Percentiles rank a stretch among this genome's conserved stretches.
Evolutionary conservation across 2,888 invertebrate genomes (phyloP).

Genomic region (Drosophila bunnanda): DNA sequence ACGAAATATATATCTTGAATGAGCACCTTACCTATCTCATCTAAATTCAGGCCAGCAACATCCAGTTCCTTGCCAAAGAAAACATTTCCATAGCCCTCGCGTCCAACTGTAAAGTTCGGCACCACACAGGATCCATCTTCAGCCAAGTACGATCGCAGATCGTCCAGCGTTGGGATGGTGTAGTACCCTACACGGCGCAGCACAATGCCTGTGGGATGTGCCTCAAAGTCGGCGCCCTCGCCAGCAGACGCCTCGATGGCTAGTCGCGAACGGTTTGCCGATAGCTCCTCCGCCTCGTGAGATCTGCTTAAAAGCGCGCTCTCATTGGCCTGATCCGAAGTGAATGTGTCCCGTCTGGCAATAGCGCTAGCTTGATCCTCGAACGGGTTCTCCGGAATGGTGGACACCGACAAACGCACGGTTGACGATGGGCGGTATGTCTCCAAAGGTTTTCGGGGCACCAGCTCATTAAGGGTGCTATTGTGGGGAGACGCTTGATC

Average conservation of each 20-base stretch:
- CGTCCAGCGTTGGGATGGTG: slow-evolving; percentile 93
- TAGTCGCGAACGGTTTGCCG: slow-evolving; percentile 48
- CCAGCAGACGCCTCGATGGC: slow-evolving; percentile 52
- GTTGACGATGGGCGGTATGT: slow-evolving; percentile 60
- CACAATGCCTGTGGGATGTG: slow-evolving; percentile 91
- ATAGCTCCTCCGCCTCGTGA: slow-evolving; percentile 63
- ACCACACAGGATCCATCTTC: slow-evolving; percentile 92
- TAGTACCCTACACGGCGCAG: slow-evolving; percentile 94
- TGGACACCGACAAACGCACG: slow-evolving; percentile 73
- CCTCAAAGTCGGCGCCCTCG: slow-evolving; percentile 59
- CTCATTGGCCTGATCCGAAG: slow-evolving; percentile 73
- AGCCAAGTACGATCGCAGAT: slow-evolving; percentile 90
- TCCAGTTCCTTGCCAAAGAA: slow-evolving; percentile 93
- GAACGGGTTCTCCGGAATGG: slow-evolving; percentile 79
- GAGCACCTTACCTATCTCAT: slow-evolving; percentile 88
- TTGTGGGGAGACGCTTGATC: slow-evolving; percentile 71
- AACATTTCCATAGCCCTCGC: slow-evolving; percentile 95
- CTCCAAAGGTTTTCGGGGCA: slow-evolving; percentile 82
- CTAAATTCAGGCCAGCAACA: slow-evolving; percentile 93
- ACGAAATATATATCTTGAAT: not conserved
- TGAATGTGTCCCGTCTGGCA: slow-evolving; percentile 67
- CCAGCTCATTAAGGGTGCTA: slow-evolving; percentile 82
- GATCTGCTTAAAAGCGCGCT: slow-evolving; percentile 73
- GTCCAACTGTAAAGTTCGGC: slow-evolving; percentile 94
- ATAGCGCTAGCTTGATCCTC: slow-evolving; percentile 73